Percentiles rank a stretch among this genome's conserved stretches.
phyloP scores from a whole-genome alignment of 2,888 invertebrate species.

The Marronus borbonicus region DNA sequence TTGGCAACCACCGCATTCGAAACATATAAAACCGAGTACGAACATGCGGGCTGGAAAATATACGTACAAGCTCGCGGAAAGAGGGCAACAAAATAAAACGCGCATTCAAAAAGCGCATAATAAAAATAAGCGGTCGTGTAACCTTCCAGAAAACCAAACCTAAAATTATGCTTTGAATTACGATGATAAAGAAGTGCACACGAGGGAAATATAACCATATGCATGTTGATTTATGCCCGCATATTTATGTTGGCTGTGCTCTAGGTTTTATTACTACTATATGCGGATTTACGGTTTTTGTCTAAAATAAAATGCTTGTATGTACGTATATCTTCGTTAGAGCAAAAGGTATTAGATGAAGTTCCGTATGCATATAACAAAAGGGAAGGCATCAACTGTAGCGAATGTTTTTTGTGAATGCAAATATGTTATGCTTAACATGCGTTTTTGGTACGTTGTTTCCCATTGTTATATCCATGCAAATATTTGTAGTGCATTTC shows the following conservation, averaged over 20 bases:
- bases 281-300: conserved; percentile 30
- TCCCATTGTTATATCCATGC: no score
- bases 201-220: conserved; percentile 23
- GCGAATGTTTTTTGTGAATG: not conserved
- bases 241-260: conserved; percentile 18
- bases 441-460: no score
- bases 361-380: not conserved
- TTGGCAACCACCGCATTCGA: not conserved
- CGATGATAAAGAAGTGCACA: conserved; percentile 22
- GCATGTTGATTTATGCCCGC: conserved; percentile 24
- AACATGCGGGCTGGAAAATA: conserved; percentile 33
- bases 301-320: conserved; percentile 1
- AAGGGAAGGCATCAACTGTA: not conserved
- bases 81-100: conserved; percentile 35
- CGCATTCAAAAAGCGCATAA: conserved; percentile 38
- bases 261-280: conserved; percentile 34
- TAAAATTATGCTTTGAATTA: conserved; percentile 44
- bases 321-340: not conserved
- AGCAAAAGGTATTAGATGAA: not conserved
- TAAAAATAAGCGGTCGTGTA: conserved; percentile 36
- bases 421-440: no score
- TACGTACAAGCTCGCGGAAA: conserved; percentile 21
- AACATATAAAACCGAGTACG: conserved; percentile 28
- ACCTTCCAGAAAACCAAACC: conserved; percentile 24
- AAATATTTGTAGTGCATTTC: no score